Percentiles rank a stretch among this genome's conserved stretches.
Conservation (phyloP, 2,797 vertebrate species). For the Nannoperca australis region DNA sequence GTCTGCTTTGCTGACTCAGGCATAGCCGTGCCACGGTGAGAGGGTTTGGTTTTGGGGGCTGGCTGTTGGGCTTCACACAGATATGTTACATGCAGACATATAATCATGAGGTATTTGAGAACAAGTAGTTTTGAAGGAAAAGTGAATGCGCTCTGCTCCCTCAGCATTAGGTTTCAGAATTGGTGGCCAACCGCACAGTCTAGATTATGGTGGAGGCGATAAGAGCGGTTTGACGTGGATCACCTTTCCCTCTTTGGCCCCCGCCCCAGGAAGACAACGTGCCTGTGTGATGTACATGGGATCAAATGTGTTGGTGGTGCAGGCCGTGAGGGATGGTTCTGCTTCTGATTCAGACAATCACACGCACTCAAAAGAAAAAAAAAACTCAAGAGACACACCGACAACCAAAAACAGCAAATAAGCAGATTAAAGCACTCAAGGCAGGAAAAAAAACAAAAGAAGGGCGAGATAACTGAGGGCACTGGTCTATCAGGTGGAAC, state of each 20-base stretch:
- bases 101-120: conserved; percentile 76
- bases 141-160: conserved; percentile 61
- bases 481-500: conserved; percentile 65
- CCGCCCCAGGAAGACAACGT: conserved; percentile 27
- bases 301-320: conserved; percentile 45
- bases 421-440: conserved; percentile 25
- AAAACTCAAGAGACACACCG: not conserved
- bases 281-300: conserved; percentile 26
- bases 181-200: conserved; percentile 60
- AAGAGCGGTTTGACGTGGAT: conserved; percentile 71
- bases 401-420: conserved; percentile 15
- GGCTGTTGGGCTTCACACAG: conserved; percentile 48
- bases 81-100: conserved; percentile 73
- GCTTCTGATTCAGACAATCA: conserved; percentile 18
- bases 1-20: conserved; percentile 58
- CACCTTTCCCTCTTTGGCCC: conserved; percentile 52
- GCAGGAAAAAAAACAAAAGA: conserved; percentile 33
- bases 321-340: not conserved
- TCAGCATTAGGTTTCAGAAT: conserved; percentile 68
- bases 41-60: conserved; percentile 41
- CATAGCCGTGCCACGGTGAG: not conserved
- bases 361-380: not conserved
- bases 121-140: conserved; percentile 67
- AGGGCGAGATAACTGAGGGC: conserved; percentile 45
- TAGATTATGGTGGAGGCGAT: conserved; percentile 75